Conservation (phyloP, 1,140 invertebrate genomes). For the Tetramorium alpestre region DNA sequence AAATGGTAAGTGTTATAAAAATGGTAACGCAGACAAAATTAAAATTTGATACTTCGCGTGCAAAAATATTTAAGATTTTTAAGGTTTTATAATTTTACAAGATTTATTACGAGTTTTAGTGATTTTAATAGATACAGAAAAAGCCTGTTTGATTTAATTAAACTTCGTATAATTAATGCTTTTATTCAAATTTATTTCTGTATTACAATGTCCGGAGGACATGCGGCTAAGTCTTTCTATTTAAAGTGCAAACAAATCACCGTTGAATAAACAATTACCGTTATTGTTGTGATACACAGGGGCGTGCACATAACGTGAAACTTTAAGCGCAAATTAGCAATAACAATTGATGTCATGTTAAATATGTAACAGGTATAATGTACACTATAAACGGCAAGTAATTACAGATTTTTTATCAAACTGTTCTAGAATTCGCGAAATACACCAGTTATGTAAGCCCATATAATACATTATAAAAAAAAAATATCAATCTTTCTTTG, state of each 20-base stretch:
- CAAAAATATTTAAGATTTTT: neutral
- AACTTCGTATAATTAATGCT: constrained; percentile 4
- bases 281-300: neutral
- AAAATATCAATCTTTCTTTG: constrained; percentile 35
- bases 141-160: neutral
- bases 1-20: neutral
- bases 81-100: neutral
- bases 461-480: neutral
- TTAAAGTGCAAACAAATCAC: neutral
- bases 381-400: neutral
- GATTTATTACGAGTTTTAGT: neutral
- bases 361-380: neutral
- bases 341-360: constrained; percentile 8
- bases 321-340: neutral
- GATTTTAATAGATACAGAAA: neutral
- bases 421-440: neutral
- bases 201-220: neutral
- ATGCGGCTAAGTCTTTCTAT: neutral
- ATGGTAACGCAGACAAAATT: neutral
- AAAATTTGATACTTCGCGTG: neutral
- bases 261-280: neutral
- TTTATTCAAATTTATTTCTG: neutral
- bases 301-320: neutral
- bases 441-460: neutral
- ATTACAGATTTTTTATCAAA: neutral